These are phyloP conservation scores for Sarcophaga subvicina DNA, from an alignment of 2,888 invertebrate genomes.

Conservation along the genomic window DNA sequence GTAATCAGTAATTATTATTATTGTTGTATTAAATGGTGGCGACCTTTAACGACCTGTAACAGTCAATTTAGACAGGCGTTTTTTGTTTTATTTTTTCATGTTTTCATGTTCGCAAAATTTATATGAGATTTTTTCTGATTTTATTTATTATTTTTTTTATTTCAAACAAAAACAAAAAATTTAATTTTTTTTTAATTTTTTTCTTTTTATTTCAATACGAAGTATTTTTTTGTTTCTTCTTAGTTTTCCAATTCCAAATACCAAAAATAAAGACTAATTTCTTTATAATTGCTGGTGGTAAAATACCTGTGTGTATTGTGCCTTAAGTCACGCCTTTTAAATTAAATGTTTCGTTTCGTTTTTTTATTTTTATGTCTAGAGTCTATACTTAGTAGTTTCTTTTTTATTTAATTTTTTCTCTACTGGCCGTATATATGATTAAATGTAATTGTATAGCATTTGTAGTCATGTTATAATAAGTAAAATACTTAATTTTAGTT, in stretches of 20 bases:
- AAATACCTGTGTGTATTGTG: conserved; percentile 48
- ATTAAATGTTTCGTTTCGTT: conserved; percentile 59
- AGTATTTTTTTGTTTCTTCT: conserved; percentile 1
- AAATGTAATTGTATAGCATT: conserved; percentile 59
- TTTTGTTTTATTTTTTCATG: not conserved
- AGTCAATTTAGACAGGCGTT: conserved; percentile 65
- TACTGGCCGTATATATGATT: conserved; percentile 44
- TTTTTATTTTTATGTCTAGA: conserved; percentile 5
- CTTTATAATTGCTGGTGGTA: conserved; percentile 65
- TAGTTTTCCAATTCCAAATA: not conserved
- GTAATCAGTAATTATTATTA: conserved; percentile 80
- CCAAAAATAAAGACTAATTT: conserved; percentile 54
- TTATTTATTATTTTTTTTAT: conserved; percentile 4
- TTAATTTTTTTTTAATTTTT: not conserved
- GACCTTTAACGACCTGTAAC: conserved; percentile 77
- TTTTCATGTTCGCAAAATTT: conserved; percentile 60
- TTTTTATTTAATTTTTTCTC: not conserved
- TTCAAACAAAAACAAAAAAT: not conserved
- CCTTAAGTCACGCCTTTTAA: conserved; percentile 65
- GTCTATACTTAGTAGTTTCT: conserved; percentile 32
- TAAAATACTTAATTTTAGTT: conserved; percentile 5
- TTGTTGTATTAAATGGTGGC: conserved; percentile 77
- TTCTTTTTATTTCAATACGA: not conserved
- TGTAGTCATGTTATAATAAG: conserved; percentile 24
- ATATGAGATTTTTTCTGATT: conserved; percentile 60